phyloP scores from a whole-genome alignment of 2,888 invertebrate species.

The Hyposoter didymator region DNA sequence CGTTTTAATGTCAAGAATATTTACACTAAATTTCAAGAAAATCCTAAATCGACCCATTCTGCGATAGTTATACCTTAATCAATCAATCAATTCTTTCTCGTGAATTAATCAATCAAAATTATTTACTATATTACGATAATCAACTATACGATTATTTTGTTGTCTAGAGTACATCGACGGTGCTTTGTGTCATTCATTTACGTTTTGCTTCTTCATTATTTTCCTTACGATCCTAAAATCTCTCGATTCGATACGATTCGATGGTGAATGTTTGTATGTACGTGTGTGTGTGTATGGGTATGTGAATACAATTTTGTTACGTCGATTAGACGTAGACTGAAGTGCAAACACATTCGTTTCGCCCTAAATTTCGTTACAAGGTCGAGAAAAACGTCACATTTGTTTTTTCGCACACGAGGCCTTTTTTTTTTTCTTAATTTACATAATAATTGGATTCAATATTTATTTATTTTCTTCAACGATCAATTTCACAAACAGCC shows the following conservation, averaged over 20 bases:
- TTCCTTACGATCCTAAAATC: conserved; percentile 9
- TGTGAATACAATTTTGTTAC: conserved; percentile 51
- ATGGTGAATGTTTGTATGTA: conserved; percentile 50
- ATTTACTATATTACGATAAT: conserved; percentile 59
- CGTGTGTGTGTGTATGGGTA: conserved; percentile 41
- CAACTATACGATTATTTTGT: conserved; percentile 54
- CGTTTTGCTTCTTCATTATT: conserved; percentile 16
- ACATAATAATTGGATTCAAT: conserved; percentile 8
- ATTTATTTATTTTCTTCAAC: neutral
- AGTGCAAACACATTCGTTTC: conserved; percentile 23
- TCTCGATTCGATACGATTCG: conserved; percentile 64
- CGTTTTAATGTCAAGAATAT: too few species aligned
- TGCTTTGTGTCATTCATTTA: conserved; percentile 52
- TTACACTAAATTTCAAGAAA: too few species aligned
- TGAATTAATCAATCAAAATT: conserved; percentile 56
- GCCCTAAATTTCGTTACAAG: conserved; percentile 1
- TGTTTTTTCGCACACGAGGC: conserved; percentile 53
- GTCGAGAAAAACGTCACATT: conserved; percentile 21
- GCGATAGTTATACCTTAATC: too few species aligned
- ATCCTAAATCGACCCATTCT: too few species aligned
- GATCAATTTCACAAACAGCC: conserved; percentile 17
- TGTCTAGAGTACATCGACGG: conserved; percentile 65
- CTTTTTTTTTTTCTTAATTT: conserved; percentile 19
- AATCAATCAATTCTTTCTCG: conserved; percentile 24
- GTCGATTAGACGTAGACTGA: conserved; percentile 41